Evolutionary conservation across 2,888 invertebrate genomes (phyloP).

Genomic region (Plagodis pulveraria): DNA sequence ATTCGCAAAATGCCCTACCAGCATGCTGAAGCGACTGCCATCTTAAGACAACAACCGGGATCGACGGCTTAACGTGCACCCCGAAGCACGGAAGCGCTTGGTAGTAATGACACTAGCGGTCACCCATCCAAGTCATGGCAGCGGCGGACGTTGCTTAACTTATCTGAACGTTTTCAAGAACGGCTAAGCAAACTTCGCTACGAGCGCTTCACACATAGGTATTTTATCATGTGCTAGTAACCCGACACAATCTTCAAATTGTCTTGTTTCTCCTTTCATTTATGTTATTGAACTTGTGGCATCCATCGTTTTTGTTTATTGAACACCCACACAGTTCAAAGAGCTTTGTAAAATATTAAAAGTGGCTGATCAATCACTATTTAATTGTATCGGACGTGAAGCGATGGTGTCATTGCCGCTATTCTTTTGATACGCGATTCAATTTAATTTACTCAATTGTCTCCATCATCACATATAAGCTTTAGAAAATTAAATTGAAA

Average conservation of each 20-base stretch:
- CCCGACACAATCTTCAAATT: conserved; percentile 18
- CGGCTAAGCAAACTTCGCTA: too few relatives aligned
- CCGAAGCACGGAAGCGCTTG: too few relatives aligned
- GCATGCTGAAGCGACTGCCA: too few relatives aligned
- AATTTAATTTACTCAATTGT: conserved; percentile 36
- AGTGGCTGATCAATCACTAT: conserved; percentile 54
- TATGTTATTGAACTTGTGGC: conserved; percentile 37
- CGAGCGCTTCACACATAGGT: too few relatives aligned
- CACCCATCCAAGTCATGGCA: too few relatives aligned
- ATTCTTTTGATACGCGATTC: conserved; percentile 33
- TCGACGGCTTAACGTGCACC: too few relatives aligned
- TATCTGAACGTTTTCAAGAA: too few relatives aligned
- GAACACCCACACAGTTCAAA: conserved; percentile 51
- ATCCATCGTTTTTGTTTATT: conserved; percentile 39
- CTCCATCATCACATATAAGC: conserved; percentile 10
- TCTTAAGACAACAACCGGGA: too few relatives aligned
- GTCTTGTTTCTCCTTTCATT: conserved; percentile 10
- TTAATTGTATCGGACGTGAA: conserved; percentile 44
- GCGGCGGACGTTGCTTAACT: too few relatives aligned
- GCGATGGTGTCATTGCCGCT: conserved; percentile 41
- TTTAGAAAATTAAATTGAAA: conserved; percentile 3
- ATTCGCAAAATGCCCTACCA: too few relatives aligned
- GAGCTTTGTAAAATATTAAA: conserved; percentile 45
- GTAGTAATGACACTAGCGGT: too few relatives aligned
- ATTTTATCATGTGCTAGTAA: conserved; percentile 10